These are phyloP conservation scores for Mechanitis mazaeus DNA, from an alignment of 2,888 invertebrate species.

Conservation along the genomic window DNA sequence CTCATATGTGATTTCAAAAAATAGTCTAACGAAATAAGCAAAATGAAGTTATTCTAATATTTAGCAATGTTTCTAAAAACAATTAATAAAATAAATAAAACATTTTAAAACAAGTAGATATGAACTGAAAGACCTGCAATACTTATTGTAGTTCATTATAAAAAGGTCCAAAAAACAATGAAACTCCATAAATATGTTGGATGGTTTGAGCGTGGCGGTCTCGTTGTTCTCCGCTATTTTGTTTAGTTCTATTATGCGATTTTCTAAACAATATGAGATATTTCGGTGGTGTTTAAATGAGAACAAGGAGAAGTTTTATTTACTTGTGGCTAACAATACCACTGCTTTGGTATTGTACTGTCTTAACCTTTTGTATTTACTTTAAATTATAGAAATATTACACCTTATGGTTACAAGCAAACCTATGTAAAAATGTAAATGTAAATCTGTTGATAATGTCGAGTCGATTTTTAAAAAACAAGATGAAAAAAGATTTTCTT, in stretches of 20 bases:
- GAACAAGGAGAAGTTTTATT: constrained; percentile 7
- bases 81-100: constrained; percentile 1
- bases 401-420: too few species aligned
- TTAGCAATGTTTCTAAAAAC: too few species aligned
- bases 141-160: constrained; percentile 14
- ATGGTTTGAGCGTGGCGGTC: constrained; percentile 16
- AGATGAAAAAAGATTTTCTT: too few species aligned
- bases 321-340: constrained; percentile 1
- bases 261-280: constrained; percentile 12
- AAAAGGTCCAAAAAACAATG: constrained; percentile 29
- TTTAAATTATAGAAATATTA: too few species aligned
- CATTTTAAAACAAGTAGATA: constrained; percentile 20
- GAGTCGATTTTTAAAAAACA: too few species aligned
- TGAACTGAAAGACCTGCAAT: constrained; percentile 11
- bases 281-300: constrained; percentile 8
- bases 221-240: constrained; percentile 7
- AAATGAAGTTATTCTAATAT: too few species aligned
- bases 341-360: neutral
- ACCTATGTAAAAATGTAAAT: too few species aligned
- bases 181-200: constrained; percentile 27
- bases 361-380: neutral
- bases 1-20: too few species aligned
- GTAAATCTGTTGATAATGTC: too few species aligned
- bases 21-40: too few species aligned
- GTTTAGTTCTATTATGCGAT: constrained; percentile 11